Evolutionary conservation across 2,888 invertebrate genomes (phyloP).

Genomic region (Anaspis maculata): DNA sequence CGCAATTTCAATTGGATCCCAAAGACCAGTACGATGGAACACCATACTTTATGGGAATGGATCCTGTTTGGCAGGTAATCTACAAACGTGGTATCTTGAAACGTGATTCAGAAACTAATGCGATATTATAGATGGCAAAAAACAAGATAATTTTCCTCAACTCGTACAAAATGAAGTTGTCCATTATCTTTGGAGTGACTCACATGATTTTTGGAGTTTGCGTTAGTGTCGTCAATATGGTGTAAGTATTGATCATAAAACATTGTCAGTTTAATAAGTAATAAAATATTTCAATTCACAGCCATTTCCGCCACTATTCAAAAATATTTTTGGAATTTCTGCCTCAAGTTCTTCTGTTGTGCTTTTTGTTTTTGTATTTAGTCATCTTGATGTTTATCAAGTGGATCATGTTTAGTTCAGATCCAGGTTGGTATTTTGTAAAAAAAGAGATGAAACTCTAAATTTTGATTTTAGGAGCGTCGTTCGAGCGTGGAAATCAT

Average conservation of each 20-base stretch:
- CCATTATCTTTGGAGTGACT: constrained; percentile 84
- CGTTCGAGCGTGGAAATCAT: too few species aligned
- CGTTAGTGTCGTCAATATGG: constrained; percentile 69
- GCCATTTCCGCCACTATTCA: constrained; percentile 57
- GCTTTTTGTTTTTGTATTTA: constrained; percentile 85
- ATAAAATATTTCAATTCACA: too few species aligned
- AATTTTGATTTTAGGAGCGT: too few species aligned
- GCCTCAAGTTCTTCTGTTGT: constrained; percentile 84
- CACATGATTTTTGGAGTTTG: constrained; percentile 94
- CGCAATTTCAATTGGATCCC: constrained; percentile 42
- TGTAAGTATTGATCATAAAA: constrained; percentile 25
- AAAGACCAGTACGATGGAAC: constrained; percentile 35
- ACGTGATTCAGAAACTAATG: too few species aligned
- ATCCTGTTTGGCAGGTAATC: constrained; percentile 74
- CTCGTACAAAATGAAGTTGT: constrained; percentile 94
- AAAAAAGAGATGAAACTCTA: too few species aligned
- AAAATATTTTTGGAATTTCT: constrained; percentile 77
- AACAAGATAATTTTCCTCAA: constrained; percentile 94
- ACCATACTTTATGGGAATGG: constrained; percentile 65
- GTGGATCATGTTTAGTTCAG: too few species aligned
- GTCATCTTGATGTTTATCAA: constrained; percentile 87
- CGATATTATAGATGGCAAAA: constrained; percentile 53
- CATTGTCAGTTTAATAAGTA: neutral
- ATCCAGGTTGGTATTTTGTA: too few species aligned
- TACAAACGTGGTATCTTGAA: too few species aligned